Percentiles rank a stretch among this genome's conserved stretches.
phyloP scores from a whole-genome alignment of 2,797 vertebrate genomes.

The Sebastes dallii region DNA sequence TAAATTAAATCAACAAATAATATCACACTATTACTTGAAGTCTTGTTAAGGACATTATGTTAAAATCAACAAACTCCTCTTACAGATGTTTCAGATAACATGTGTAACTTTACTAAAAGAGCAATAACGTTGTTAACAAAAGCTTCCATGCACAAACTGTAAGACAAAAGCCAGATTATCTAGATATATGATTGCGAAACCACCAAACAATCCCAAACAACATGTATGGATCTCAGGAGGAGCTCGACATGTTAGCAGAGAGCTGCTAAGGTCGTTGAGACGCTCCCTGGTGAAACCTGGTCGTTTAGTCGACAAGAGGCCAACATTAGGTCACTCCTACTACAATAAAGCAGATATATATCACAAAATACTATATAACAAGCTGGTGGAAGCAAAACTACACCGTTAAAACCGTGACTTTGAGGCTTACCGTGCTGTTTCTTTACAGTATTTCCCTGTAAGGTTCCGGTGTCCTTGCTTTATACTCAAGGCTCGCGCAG shows the following conservation, averaged over 20 bases:
- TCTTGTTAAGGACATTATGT: not conserved
- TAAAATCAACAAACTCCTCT: not conserved
- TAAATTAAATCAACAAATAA: no score
- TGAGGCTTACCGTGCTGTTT: slow-evolving; percentile 57
- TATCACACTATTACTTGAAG: not conserved
- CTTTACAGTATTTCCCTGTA: not conserved
- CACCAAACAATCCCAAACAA: not conserved
- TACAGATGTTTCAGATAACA: not conserved
- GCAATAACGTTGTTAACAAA: not conserved
- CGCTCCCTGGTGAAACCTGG: not conserved
- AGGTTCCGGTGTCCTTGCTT: slow-evolving; percentile 20
- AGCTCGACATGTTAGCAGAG: not conserved
- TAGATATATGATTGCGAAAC: not conserved
- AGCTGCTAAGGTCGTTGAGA: slow-evolving; percentile 22
- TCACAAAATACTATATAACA: fast-evolving
- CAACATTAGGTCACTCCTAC: fast-evolving
- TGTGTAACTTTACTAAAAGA: not conserved
- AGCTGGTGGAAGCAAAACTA: fast-evolving
- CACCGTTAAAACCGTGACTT: slow-evolving; percentile 38
- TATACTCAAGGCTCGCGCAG: not conserved
- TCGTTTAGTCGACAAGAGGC: fast-evolving
- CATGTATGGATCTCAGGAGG: fast-evolving
- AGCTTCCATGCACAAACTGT: not conserved
- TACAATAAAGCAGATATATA: not conserved
- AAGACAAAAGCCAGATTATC: not conserved